Conservation (phyloP, 2,888 invertebrate genomes). For the Eupeodes luniger region DNA sequence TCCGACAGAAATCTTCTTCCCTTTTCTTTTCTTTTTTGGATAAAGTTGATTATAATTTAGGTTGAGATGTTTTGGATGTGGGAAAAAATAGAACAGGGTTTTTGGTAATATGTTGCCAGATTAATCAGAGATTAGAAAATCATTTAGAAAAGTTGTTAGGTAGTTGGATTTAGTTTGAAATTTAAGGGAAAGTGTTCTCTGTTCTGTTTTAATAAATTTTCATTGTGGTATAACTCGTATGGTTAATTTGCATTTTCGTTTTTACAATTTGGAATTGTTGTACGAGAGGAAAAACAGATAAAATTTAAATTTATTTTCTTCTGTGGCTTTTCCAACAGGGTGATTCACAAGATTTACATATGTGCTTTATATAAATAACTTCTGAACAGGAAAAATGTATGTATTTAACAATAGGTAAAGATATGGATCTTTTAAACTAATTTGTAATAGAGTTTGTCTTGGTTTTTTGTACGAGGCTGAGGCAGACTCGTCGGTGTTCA, state of each 20-base stretch:
- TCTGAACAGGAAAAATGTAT: too few species aligned
- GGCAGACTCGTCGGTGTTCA: too few species aligned
- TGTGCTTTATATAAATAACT: too few species aligned
- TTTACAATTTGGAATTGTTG: neutral
- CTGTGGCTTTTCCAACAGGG: too few species aligned
- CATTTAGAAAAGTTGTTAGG: conserved; percentile 22
- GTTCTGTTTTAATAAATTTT: neutral
- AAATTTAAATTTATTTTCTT: too few species aligned
- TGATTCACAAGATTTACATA: too few species aligned
- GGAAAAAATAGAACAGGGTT: conserved; percentile 1
- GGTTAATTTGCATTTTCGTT: conserved; percentile 17
- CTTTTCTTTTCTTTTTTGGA: neutral
- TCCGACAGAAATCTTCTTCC: neutral
- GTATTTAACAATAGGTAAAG: too few species aligned
- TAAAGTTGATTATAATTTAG: conserved; percentile 28
- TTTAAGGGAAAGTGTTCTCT: neutral
- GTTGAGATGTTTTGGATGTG: neutral
- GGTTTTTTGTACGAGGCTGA: too few species aligned
- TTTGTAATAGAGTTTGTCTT: too few species aligned
- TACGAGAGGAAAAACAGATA: too few species aligned
- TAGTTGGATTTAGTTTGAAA: conserved; percentile 34
- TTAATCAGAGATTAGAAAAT: conserved; percentile 53
- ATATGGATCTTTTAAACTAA: too few species aligned
- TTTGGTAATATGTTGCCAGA: conserved; percentile 46
- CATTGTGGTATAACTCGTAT: neutral